Percentiles rank a stretch among this genome's conserved stretches.
These are phyloP conservation scores for Cryptotermes secundus DNA, from an alignment of 1,140 invertebrate species.

Conservation along the genomic window DNA sequence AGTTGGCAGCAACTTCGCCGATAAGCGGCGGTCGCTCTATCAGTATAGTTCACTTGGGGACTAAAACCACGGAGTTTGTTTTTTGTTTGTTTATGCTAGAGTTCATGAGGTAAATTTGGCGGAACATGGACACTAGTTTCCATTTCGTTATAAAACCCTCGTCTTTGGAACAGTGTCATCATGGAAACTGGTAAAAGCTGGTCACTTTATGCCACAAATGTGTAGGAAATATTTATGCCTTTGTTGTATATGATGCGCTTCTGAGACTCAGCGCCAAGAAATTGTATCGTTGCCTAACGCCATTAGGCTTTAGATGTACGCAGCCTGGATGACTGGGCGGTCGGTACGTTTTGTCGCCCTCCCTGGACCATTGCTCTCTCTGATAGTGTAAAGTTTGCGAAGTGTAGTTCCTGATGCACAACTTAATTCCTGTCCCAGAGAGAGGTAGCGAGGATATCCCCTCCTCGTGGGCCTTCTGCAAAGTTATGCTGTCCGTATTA, in stretches of 20 bases:
- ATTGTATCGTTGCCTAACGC: neutral
- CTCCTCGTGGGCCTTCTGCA: neutral
- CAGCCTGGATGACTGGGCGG: neutral
- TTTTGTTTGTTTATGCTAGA: too few relatives aligned
- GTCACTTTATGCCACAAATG: too few relatives aligned
- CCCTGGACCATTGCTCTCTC: neutral
- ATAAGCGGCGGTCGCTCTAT: too few relatives aligned
- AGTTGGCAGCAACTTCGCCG: too few relatives aligned
- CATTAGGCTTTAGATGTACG: neutral
- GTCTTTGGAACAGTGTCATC: neutral
- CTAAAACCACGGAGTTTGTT: too few relatives aligned
- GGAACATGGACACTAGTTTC: too few relatives aligned
- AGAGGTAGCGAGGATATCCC: neutral
- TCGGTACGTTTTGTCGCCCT: neutral
- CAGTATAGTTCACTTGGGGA: too few relatives aligned
- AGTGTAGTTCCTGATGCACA: neutral
- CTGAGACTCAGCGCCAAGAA: neutral
- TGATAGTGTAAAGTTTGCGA: neutral
- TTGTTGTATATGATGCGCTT: neutral
- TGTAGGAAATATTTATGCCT: neutral
- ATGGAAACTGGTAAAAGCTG: too few relatives aligned
- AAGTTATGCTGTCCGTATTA: neutral
- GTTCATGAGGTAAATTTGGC: too few relatives aligned
- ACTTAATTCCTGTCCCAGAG: neutral
- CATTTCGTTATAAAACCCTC: neutral